Evolutionary conservation across 2,888 invertebrate genomes (phyloP).

Genomic region (Bellardia pandia): DNA sequence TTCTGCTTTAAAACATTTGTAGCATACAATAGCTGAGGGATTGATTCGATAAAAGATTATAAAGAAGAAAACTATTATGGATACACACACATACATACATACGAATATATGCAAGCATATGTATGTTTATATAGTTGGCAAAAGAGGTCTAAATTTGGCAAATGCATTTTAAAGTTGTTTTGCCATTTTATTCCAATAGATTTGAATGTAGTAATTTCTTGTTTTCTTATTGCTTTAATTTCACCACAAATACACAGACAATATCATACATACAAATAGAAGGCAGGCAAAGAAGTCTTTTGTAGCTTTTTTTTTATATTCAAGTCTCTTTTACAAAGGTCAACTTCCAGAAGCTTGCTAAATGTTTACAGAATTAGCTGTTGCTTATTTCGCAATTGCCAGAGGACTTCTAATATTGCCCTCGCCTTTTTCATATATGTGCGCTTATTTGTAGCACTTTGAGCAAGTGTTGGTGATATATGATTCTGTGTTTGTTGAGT

Average conservation of each 20-base stretch:
- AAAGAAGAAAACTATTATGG: slow-evolving; percentile 18
- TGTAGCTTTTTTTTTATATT: no score
- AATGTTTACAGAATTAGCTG: no score
- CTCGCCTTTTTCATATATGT: neutral
- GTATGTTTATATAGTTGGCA: slow-evolving; percentile 15
- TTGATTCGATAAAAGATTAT: slow-evolving; percentile 56
- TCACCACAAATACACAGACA: neutral
- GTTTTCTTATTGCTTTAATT: slow-evolving; percentile 43
- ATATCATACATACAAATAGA: neutral
- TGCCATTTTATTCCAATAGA: slow-evolving; percentile 46
- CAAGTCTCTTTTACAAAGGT: no score
- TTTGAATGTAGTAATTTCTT: slow-evolving; percentile 45
- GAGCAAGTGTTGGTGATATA: slow-evolving; percentile 59
- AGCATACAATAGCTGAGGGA: slow-evolving; percentile 17
- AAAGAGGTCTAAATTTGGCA: slow-evolving; percentile 67
- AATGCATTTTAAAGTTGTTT: slow-evolving; percentile 67
- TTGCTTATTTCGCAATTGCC: no score
- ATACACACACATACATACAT: neutral
- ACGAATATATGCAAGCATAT: neutral
- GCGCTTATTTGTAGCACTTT: slow-evolving; percentile 27
- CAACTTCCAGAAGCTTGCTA: no score
- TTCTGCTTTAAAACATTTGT: slow-evolving; percentile 25
- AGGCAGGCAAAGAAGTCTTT: neutral
- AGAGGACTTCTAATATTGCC: neutral
- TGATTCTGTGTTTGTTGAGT: slow-evolving; percentile 22